These are phyloP conservation scores for Magallana gigas DNA, from an alignment of 1,140 invertebrate species.

Conservation along the genomic window DNA sequence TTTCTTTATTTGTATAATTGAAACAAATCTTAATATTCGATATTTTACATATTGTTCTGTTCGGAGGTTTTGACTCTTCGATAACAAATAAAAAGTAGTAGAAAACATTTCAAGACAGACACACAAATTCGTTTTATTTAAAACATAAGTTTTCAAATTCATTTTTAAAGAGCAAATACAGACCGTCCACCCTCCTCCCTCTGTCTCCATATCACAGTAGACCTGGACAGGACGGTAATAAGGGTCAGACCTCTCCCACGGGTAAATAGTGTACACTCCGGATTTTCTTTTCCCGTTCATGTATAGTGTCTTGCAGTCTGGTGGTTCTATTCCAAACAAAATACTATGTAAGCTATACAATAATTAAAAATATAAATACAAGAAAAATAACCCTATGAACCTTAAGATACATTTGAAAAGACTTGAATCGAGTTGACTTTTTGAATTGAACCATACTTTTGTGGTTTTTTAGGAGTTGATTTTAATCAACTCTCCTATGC, in stretches of 20 bases:
- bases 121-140: neutral
- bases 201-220: neutral
- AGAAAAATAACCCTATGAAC: too few species aligned
- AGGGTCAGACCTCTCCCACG: neutral
- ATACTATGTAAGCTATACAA: too few species aligned
- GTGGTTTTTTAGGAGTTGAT: too few species aligned
- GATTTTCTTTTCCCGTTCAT: neutral
- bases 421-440: too few species aligned
- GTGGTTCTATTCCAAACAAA: neutral
- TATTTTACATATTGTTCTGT: neutral
- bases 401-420: too few species aligned
- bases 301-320: neutral
- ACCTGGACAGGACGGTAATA: neutral
- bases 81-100: neutral
- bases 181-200: neutral
- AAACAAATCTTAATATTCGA: neutral
- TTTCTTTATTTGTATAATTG: too few species aligned
- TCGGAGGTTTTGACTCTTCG: neutral
- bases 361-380: too few species aligned
- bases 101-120: neutral
- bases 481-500: too few species aligned
- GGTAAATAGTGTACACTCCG: neutral
- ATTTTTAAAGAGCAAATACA: too few species aligned
- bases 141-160: too few species aligned
- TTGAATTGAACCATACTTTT: too few species aligned